Evolutionary conservation across 2,888 invertebrate species (phyloP).

Genomic region (Physocephala rufipes): DNA sequence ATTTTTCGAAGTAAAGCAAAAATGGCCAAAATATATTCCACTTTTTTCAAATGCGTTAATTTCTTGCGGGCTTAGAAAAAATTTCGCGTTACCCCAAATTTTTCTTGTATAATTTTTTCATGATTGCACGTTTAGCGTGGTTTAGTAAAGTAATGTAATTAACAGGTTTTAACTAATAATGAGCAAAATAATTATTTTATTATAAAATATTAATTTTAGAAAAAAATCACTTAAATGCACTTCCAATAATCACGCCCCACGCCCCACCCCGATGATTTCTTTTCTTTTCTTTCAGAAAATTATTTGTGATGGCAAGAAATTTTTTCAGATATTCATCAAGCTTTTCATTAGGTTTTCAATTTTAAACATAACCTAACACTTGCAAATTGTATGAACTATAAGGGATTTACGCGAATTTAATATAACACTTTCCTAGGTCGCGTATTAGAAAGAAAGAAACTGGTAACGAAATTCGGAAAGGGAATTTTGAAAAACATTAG

Average conservation of each 20-base stretch:
- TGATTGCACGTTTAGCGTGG: constrained; percentile 28
- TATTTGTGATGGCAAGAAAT: constrained; percentile 43
- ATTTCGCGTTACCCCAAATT: not conserved
- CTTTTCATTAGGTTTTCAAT: constrained; percentile 29
- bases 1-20: not conserved
- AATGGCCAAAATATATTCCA: not conserved
- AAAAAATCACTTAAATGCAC: constrained; percentile 31
- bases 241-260: not conserved
- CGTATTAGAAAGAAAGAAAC: not conserved
- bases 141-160: constrained; percentile 15
- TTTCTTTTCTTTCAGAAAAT: too few relatives aligned
- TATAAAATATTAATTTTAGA: not conserved
- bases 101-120: not conserved
- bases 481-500: not conserved
- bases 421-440: not conserved
- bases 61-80: constrained; percentile 11
- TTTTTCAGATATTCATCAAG: constrained; percentile 18
- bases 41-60: constrained; percentile 2
- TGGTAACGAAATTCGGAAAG: not conserved
- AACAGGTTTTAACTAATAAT: constrained; percentile 23
- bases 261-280: too few relatives aligned
- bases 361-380: constrained; percentile 14
- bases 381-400: too few relatives aligned
- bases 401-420: constrained; percentile 5
- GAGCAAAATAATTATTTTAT: not conserved